Evolutionary conservation across 1,140 invertebrate genomes (phyloP).

Genomic region (Lerema accius): DNA sequence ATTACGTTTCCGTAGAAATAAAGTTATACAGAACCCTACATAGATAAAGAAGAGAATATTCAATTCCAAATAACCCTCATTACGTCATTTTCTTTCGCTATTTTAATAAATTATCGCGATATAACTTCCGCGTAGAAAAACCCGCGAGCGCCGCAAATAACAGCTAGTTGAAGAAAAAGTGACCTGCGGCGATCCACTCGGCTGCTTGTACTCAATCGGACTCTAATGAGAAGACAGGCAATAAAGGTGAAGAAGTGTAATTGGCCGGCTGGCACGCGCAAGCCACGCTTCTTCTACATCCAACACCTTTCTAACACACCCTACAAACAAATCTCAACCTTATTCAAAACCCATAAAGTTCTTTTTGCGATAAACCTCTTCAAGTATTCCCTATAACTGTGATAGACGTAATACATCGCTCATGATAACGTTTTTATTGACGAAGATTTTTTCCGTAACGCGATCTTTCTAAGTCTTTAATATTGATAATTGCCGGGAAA

Average conservation of each 20-base stretch:
- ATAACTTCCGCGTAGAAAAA: constrained; percentile 41
- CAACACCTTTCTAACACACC: constrained; percentile 25
- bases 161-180: constrained; percentile 53
- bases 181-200: constrained; percentile 71
- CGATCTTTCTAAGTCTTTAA: constrained; percentile 33
- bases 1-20: no score
- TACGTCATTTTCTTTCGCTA: constrained; percentile 27
- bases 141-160: constrained; percentile 16
- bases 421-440: constrained; percentile 30
- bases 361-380: background rate
- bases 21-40: no score
- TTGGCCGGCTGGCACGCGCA: constrained; percentile 65
- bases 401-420: constrained; percentile 29
- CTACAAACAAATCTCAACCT: background rate
- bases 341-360: background rate
- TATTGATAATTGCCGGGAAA: constrained; percentile 36
- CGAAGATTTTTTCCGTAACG: constrained; percentile 14
- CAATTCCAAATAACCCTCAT: constrained; percentile 28
- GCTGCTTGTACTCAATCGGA: constrained; percentile 58
- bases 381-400: constrained; percentile 27
- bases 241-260: constrained; percentile 71
- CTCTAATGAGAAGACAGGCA: constrained; percentile 68
- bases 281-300: constrained; percentile 56
- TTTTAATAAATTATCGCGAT: constrained; percentile 32
- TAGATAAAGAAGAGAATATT: constrained; percentile 19